These are phyloP conservation scores for Ptychadena robeensis DNA, from an alignment of 2,797 vertebrate genomes.

Conservation along the genomic window DNA sequence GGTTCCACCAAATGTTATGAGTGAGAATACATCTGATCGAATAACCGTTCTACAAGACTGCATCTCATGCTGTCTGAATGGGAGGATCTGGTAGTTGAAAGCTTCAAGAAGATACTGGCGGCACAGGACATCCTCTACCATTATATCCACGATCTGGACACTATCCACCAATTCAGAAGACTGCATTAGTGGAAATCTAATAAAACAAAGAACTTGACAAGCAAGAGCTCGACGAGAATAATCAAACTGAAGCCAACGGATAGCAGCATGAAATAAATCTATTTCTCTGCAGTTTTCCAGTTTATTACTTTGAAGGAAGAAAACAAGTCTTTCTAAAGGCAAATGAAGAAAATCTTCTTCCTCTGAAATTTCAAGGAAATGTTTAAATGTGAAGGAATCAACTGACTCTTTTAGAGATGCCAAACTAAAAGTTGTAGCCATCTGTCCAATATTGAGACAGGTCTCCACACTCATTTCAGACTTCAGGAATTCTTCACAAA, in stretches of 20 bases:
- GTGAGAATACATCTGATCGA: constrained; percentile 85
- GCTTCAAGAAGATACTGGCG: constrained; percentile 93
- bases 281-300: constrained; percentile 92
- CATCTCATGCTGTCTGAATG: constrained; percentile 96
- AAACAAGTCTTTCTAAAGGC: constrained; percentile 90
- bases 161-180: constrained; percentile 94
- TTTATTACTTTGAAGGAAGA: constrained; percentile 96
- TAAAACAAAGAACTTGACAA: constrained; percentile 87
- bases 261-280: constrained; percentile 88
- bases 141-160: constrained; percentile 91
- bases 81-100: constrained; percentile 97
- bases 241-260: constrained; percentile 90
- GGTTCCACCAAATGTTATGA: constrained; percentile 92
- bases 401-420: constrained; percentile 93
- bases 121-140: constrained; percentile 94
- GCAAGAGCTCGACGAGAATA: constrained; percentile 80
- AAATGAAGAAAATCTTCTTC: constrained; percentile 97
- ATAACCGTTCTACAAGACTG: constrained; percentile 86
- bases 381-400: constrained; percentile 91
- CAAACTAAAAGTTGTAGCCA: constrained; percentile 95
- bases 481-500: constrained; percentile 96
- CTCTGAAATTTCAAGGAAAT: constrained; percentile 94
- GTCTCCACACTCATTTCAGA: constrained; percentile 98
- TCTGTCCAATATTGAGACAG: constrained; percentile 94
- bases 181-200: constrained; percentile 96